Base-by-base conservation (phyloP, 2,113 vertebrate species). In the Chloropsis hardwickii region DNA sequence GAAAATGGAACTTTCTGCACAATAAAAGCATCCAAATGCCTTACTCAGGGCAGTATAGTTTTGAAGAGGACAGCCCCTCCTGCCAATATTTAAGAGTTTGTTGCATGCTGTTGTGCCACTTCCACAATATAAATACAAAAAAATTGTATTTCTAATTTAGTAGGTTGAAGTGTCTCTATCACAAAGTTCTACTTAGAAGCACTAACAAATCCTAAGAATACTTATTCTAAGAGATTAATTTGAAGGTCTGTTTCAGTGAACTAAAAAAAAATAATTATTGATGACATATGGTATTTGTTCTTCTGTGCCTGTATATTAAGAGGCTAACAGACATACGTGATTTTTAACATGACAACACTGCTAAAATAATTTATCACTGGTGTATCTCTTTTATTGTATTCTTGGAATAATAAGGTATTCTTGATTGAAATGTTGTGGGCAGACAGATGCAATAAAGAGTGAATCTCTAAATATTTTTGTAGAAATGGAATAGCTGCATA, bases 1-100 rank as follows among this genome's bases (percentile, higher is more conserved):
- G 7, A 51, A 76, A 28, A 22, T 39, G 1, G 17, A 80, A 54
- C 8, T 81, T 91, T 56, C 11, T 33, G 29, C 27, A 58, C 20
- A 71, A 29, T 23, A 66, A 35, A 81, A 82, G 2, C 15, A 18
- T n/a, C 58, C 21, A 80, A 28, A 66, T 48, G 2, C 42, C 62
- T 67, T 37, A n/a, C 10, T 64, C 14, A 50, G 80, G 21, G 18
- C 48, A 71, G 12, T 44, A 5, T 22, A 39, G 37, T 51, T 81
- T 70, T 19, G 44, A 45, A 62, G 10, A 48, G n/a, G 77, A 27
- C 5, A 9, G 1, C 0, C 5, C 7, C 8, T 16, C 9, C 11
- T 23, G 12, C 5, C 17, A n/a, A 7, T 27, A 58, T 65, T 88
- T 70, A 29, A 39, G 5, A 25, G 18, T 20, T 87, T 66, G 4